These are phyloP conservation scores for Agrochola lychnidis DNA, from an alignment of 2,888 invertebrate genomes.

Conservation along the genomic window DNA sequence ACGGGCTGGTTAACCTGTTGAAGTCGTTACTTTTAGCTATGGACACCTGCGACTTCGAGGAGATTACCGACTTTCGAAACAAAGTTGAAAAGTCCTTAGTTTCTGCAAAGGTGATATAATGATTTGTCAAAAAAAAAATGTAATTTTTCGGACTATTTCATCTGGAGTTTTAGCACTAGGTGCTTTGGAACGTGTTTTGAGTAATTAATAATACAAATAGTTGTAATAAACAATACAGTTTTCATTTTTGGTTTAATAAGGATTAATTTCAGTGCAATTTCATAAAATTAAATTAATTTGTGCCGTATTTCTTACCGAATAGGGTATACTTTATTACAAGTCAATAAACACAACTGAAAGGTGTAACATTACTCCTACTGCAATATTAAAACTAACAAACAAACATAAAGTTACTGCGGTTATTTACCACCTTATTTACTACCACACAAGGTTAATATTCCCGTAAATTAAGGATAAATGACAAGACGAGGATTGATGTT, in stretches of 20 bases:
- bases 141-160: background rate
- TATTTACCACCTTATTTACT: background rate
- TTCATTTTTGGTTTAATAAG: background rate
- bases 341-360: conserved; percentile 1
- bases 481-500: background rate
- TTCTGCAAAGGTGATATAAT: background rate
- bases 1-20: too few species aligned
- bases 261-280: background rate
- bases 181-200: background rate
- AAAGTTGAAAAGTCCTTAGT: background rate
- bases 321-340: background rate
- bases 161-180: background rate
- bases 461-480: background rate
- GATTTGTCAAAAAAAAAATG: background rate
- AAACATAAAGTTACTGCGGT: background rate
- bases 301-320: background rate
- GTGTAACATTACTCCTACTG: conserved; percentile 3
- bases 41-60: background rate
- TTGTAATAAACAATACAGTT: background rate
- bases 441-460: background rate
- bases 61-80: background rate
- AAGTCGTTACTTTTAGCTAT: background rate
- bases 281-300: background rate
- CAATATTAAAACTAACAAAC: background rate
- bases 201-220: background rate